Conservation (phyloP, 2,888 invertebrate genomes). For the Abrostola triplasia region DNA sequence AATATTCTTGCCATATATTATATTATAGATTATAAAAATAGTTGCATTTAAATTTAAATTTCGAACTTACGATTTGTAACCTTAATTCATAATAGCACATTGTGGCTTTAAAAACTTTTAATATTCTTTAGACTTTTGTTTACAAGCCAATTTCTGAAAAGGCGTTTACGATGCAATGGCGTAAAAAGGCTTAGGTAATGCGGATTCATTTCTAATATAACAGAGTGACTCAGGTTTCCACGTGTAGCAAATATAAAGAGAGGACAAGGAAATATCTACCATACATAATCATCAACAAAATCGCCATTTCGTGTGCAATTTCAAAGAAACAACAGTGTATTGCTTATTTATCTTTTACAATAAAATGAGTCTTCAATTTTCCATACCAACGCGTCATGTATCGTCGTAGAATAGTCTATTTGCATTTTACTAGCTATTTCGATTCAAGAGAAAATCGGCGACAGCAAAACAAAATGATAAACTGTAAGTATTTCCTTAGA, state of each 20-base stretch:
- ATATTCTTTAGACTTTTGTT: too few relatives aligned
- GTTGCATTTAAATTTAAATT: constrained; percentile 5
- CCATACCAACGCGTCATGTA: constrained; percentile 3
- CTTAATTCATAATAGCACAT: too few relatives aligned
- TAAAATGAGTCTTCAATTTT: background rate
- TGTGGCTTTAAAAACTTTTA: too few relatives aligned
- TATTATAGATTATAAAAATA: constrained; percentile 41
- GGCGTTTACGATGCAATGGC: too few relatives aligned
- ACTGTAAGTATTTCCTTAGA: constrained; percentile 16
- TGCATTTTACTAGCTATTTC: constrained; percentile 33
- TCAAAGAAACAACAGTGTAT: background rate
- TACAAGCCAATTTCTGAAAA: too few relatives aligned
- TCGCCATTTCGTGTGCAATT: background rate
- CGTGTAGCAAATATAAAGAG: too few relatives aligned
- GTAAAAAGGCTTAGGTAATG: too few relatives aligned
- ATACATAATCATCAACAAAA: background rate
- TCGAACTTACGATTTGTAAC: too few relatives aligned
- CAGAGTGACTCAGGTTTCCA: too few relatives aligned
- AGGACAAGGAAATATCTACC: background rate
- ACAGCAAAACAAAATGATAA: constrained; percentile 37
- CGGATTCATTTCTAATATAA: too few relatives aligned
- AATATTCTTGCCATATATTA: constrained; percentile 56
- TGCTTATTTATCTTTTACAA: background rate
- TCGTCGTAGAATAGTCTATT: constrained; percentile 27
- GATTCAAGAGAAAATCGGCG: constrained; percentile 23